phyloP scores from a whole-genome alignment of 2,797 vertebrate species.

The Phoeniculus purpureus region DNA sequence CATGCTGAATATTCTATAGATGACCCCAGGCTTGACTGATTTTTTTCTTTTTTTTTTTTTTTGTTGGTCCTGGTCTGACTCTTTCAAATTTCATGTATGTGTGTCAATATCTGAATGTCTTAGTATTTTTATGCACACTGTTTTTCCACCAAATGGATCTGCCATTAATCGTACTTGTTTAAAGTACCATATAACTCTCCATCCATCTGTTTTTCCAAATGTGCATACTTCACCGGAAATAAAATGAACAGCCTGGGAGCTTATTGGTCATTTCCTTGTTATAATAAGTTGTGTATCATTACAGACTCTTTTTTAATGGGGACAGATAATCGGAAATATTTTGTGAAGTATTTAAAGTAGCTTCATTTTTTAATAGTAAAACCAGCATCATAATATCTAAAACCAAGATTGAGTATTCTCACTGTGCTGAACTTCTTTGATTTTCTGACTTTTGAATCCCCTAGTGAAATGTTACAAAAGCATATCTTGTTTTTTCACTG shows the following conservation, averaged over 20 bases:
- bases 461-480: neutral
- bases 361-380: neutral
- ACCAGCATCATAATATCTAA: neutral
- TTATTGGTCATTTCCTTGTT: slow-evolving; percentile 56
- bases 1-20: neutral
- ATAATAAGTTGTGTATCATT: slow-evolving; percentile 13
- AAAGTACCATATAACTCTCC: neutral
- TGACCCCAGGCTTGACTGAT: neutral
- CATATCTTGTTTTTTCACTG: neutral
- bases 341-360: neutral
- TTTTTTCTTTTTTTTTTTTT: too few relatives aligned
- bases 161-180: slow-evolving; percentile 51
- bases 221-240: neutral
- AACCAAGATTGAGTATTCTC: neutral
- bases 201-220: neutral
- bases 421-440: neutral
- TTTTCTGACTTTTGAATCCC: neutral
- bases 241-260: slow-evolving; percentile 5
- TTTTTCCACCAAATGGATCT: neutral
- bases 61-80: neutral
- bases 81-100: neutral
- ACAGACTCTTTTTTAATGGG: neutral
- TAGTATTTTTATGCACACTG: neutral
- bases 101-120: neutral
- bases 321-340: neutral